A percentile compares a stretch with the other conserved stretches of the same genome.
Conservation (phyloP, 37 sponge, comb jelly and placozoan genomes). For the Crambe crambe region DNA sequence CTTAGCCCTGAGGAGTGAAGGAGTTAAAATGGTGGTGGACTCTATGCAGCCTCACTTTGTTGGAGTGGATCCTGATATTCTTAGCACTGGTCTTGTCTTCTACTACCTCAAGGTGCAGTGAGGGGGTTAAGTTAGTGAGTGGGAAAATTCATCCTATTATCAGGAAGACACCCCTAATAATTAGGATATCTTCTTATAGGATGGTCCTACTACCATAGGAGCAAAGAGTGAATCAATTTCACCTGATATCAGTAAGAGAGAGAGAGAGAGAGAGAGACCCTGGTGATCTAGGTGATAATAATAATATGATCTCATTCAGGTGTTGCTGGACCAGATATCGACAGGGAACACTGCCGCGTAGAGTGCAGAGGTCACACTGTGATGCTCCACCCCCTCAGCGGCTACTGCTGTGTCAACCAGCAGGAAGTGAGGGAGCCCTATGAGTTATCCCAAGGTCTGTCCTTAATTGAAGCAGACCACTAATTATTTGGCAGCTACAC, state of each 20-base stretch:
- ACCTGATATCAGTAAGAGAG: constrained; percentile 32
- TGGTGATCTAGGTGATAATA: too few relatives aligned
- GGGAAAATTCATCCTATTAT: too few relatives aligned
- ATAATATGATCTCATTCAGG: neutral
- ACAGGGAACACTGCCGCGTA: constrained; percentile 42
- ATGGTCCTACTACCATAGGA: constrained; percentile 35
- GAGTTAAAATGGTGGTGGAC: constrained; percentile 82
- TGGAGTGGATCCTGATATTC: constrained; percentile 71
- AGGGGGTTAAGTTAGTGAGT: neutral
- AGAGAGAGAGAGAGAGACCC: too few relatives aligned
- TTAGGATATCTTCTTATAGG: neutral
- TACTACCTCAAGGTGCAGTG: constrained; percentile 70
- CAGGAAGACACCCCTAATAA: neutral
- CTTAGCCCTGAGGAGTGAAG: constrained; percentile 80
- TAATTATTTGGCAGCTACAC: too few relatives aligned
- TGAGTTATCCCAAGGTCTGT: constrained; percentile 46
- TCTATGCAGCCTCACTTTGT: constrained; percentile 87
- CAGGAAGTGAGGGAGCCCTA: neutral
- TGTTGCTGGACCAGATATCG: constrained; percentile 28
- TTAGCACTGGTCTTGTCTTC: constrained; percentile 82
- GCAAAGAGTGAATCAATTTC: neutral
- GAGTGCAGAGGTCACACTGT: constrained; percentile 24
- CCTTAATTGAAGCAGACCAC: neutral
- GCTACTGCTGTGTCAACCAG: constrained; percentile 57
- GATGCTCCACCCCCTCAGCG: constrained; percentile 44